phyloP scores from a whole-genome alignment of 2,797 vertebrate genomes.

The Strix occidentalis region DNA sequence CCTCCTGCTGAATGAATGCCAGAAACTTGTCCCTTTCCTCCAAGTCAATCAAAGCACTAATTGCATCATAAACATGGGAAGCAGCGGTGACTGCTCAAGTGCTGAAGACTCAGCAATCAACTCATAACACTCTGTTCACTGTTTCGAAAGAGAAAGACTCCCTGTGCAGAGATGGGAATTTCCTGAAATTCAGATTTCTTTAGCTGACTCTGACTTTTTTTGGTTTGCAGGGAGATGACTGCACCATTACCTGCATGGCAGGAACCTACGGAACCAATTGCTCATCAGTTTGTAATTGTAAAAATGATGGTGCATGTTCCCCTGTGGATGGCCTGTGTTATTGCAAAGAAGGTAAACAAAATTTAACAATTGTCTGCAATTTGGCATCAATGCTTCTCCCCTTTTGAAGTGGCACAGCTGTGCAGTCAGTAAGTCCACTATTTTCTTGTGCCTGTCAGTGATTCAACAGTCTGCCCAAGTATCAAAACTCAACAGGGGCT shows the following conservation, averaged over 20 bases:
- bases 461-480: background rate
- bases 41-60: conserved; percentile 45
- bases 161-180: conserved; percentile 15
- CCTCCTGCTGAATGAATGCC: conserved; percentile 58
- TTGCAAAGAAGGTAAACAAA: conserved; percentile 91
- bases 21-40: conserved; percentile 60
- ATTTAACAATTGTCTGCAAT: background rate
- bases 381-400: background rate
- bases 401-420: background rate
- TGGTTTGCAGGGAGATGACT: conserved; percentile 87
- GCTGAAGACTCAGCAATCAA: conserved; percentile 47
- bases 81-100: conserved; percentile 27
- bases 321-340: conserved; percentile 90
- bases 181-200: background rate
- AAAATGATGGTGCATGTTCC: conserved; percentile 87
- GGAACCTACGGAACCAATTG: conserved; percentile 91
- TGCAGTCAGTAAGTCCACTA: background rate
- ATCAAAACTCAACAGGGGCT: background rate
- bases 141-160: background rate
- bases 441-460: background rate
- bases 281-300: conserved; percentile 88
- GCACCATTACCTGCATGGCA: conserved; percentile 81
- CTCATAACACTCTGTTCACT: background rate
- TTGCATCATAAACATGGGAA: conserved; percentile 41
- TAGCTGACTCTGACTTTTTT: conserved; percentile 8